These are phyloP conservation scores for Chamaetylas fuelleborni DNA, from an alignment of 2,113 vertebrate genomes.

Conservation along the genomic window DNA sequence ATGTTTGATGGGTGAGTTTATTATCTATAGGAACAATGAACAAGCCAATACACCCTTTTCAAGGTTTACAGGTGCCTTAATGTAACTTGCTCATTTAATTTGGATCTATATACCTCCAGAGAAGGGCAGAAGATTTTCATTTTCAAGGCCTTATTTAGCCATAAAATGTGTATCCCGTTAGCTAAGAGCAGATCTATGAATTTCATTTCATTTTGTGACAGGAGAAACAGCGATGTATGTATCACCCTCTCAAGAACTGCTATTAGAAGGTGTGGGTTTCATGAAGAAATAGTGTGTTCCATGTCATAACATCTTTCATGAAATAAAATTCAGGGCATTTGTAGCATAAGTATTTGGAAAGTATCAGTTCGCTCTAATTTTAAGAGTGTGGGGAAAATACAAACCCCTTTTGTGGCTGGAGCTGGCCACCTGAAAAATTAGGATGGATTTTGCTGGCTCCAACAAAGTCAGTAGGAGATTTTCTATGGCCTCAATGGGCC, in stretches of 20 bases:
- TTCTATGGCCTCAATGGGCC: neutral
- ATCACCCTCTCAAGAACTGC: slow-evolving; percentile 8
- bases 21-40: neutral
- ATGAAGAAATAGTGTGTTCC: neutral
- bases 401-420: neutral
- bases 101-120: slow-evolving; percentile 31
- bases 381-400: neutral
- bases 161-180: slow-evolving; percentile 12
- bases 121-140: slow-evolving; percentile 49
- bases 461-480: neutral
- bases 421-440: slow-evolving; percentile 29
- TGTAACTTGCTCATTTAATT: slow-evolving; percentile 39
- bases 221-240: neutral
- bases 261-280: slow-evolving; percentile 20
- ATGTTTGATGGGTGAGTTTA: neutral
- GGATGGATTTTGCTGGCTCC: neutral
- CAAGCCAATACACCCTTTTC: slow-evolving; percentile 17
- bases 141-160: slow-evolving; percentile 52
- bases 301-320: neutral
- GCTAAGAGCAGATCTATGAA: slow-evolving; percentile 38
- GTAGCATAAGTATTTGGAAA: neutral
- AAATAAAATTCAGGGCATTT: neutral
- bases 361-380: neutral
- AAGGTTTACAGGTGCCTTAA: slow-evolving; percentile 41
- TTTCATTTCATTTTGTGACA: slow-evolving; percentile 47